A percentile compares a stretch with the other conserved stretches of the same genome.
Conservation (phyloP, 2,113 vertebrate genomes). For the Bombycilla garrulus region DNA sequence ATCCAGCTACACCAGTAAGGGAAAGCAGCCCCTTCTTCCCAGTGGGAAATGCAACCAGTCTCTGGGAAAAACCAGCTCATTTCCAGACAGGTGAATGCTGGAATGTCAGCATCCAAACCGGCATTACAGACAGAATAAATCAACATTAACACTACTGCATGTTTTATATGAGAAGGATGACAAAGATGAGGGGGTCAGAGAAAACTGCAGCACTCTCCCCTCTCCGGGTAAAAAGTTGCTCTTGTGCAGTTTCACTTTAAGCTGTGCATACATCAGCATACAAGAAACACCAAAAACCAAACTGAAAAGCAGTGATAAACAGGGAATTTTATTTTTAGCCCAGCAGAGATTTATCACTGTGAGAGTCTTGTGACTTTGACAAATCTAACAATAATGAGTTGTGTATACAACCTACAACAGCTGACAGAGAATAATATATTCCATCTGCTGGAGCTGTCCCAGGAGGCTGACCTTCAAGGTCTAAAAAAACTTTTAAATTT, state of each 20-base stretch:
- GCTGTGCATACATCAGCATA: not conserved
- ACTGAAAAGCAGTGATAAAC: not conserved
- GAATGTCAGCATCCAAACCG: not conserved
- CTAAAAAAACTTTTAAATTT: conserved; percentile 22
- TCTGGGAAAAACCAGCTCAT: not conserved
- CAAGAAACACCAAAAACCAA: not conserved
- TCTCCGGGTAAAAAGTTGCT: not conserved
- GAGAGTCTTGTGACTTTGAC: conserved; percentile 62
- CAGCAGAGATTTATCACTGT: conserved; percentile 54
- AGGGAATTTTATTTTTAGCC: not conserved
- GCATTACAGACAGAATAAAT: not conserved
- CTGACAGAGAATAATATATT: conserved; percentile 69
- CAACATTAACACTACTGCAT: not conserved
- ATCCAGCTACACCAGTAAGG: not conserved
- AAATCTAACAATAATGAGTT: conserved; percentile 72
- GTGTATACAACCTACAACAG: conserved; percentile 72
- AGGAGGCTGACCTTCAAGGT: conserved; percentile 65
- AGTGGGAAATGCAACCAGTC: not conserved
- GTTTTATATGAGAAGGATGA: not conserved
- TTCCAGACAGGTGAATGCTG: not conserved
- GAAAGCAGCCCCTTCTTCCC: not conserved
- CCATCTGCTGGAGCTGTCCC: conserved; percentile 71
- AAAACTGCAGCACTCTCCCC: not conserved
- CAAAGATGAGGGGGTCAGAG: not conserved
- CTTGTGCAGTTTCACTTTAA: not conserved